A percentile compares a stretch with the other conserved stretches of the same genome.
phyloP scores from a whole-genome alignment of 2,797 vertebrate species.

The Peromyscus nudipes region DNA sequence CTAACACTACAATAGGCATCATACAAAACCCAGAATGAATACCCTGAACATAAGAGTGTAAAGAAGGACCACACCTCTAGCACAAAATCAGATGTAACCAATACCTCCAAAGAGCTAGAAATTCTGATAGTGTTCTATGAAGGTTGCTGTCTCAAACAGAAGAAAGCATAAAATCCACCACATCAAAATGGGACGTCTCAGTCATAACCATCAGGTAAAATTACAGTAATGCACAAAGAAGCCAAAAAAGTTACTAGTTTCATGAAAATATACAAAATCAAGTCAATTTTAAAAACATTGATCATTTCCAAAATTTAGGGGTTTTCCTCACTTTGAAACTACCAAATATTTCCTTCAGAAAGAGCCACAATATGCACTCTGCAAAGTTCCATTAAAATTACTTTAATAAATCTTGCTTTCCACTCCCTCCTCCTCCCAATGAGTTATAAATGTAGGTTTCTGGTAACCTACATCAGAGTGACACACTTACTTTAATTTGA shows the following conservation, averaged over 20 bases:
- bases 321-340: conserved; percentile 40
- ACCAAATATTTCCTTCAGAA: background rate
- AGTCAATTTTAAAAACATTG: conserved; percentile 20
- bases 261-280: conserved; percentile 18
- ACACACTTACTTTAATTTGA: conserved; percentile 77
- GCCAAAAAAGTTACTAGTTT: conserved; percentile 54
- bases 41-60: background rate
- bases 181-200: background rate
- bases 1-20: background rate
- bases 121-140: background rate
- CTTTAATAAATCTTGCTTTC: conserved; percentile 42
- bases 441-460: conserved; percentile 78
- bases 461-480: conserved; percentile 72
- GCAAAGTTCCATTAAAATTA: conserved; percentile 75
- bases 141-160: background rate
- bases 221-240: background rate
- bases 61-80: background rate
- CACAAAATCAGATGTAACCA: conserved; percentile 10
- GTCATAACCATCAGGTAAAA: conserved; percentile 30
- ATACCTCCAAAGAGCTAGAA: background rate
- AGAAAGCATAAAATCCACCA: background rate
- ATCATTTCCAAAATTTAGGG: conserved; percentile 66
- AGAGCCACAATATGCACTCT: background rate
- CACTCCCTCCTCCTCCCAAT: background rate
- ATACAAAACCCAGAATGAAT: conserved; percentile 43